phyloP scores from a whole-genome alignment of 2,797 vertebrate genomes.

The Micromesistius poutassou region DNA sequence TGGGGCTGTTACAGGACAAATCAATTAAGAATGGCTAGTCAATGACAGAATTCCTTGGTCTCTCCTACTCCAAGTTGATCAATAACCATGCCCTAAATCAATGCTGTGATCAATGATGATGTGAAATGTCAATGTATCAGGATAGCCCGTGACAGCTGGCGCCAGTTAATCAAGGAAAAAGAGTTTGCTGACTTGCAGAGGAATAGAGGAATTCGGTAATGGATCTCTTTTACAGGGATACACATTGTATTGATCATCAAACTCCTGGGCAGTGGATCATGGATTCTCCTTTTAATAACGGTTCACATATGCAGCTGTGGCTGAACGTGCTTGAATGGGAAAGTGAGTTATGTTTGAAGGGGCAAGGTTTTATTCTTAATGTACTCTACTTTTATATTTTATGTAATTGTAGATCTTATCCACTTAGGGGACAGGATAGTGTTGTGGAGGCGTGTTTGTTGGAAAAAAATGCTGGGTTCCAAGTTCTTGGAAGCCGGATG shows the following conservation, averaged over 20 bases:
- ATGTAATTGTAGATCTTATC: neutral
- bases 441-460: neutral
- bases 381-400: neutral
- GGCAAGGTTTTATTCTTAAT: neutral
- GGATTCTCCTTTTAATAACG: neutral
- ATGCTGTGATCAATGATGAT: neutral
- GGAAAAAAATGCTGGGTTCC: neutral
- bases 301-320: neutral
- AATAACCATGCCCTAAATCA: neutral
- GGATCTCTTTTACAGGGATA: neutral
- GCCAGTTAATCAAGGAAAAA: neutral
- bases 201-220: conserved; percentile 6
- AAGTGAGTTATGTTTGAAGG: neutral
- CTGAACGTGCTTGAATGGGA: neutral
- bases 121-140: neutral
- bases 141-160: neutral
- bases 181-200: neutral
- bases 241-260: neutral
- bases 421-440: neutral
- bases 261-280: neutral
- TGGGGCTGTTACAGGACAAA: neutral
- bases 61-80: neutral
- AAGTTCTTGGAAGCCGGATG: neutral
- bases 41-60: neutral
- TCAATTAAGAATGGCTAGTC: neutral